Percentiles rank a stretch among this genome's conserved stretches.
Evolutionary conservation across 2,113 vertebrate genomes (phyloP).

Genomic region (Sinocyclocheilus maitianheensis): DNA sequence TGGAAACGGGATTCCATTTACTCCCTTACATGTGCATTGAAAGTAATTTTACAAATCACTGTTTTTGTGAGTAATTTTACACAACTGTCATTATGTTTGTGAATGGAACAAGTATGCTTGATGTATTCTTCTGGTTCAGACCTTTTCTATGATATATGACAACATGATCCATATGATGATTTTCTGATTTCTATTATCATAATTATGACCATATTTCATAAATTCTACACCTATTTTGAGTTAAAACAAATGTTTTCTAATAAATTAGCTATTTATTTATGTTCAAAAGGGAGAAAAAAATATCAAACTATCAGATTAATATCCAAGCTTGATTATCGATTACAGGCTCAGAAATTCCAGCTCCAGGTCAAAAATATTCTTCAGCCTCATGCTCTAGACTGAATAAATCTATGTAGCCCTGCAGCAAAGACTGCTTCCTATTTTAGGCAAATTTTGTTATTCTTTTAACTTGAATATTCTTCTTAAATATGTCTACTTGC

Average conservation of each 20-base stretch:
- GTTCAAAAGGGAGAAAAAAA: background rate
- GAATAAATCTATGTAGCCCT: background rate
- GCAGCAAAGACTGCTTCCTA: background rate
- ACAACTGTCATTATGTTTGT: no score
- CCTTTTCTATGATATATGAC: no score
- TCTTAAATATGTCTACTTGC: constrained; percentile 19
- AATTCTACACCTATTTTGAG: background rate
- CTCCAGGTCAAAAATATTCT: background rate
- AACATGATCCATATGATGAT: no score
- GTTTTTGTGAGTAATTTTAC: no score
- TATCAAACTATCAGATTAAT: background rate
- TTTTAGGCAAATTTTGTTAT: constrained; percentile 18
- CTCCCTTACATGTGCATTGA: no score
- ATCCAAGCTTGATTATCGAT: background rate
- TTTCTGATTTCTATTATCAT: background rate
- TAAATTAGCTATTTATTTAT: background rate
- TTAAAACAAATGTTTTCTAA: background rate
- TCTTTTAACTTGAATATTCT: constrained; percentile 2
- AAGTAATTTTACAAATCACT: no score
- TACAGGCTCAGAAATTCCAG: background rate
- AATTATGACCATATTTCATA: background rate
- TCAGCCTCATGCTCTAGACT: constrained; percentile 6
- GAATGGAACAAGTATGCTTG: no score
- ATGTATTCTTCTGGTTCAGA: no score
- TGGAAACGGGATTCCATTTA: background rate